Base-by-base conservation (phyloP, 2,113 vertebrate genomes). In the Pachycephala philippinensis region DNA sequence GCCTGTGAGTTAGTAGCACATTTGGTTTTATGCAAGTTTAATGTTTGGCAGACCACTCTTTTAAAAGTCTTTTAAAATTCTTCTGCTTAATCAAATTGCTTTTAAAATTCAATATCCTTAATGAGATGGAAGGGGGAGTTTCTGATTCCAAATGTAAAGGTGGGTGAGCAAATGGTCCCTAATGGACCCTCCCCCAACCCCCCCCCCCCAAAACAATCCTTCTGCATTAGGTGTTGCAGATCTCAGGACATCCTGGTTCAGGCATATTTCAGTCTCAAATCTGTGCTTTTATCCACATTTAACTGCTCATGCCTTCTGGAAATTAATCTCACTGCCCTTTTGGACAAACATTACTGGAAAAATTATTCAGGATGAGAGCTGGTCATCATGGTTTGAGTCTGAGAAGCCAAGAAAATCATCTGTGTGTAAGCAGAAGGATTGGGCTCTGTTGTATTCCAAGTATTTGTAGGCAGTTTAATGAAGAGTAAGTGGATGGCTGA, bases 361-460 rank as follows among this genome's bases (percentile, higher is more conserved):
- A 95, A 78, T 40, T 68, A 68, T 40, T 89, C 77, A 49, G 60
- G 42, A 92, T 47, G 86, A 87, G 75, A 95, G 54, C 80, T 86
- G 79, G 54, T 95, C 83, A 77, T 77, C 83, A 66, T 56, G 47
- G 35, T 35, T 82, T 44, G 77, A 84, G 49, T 60, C 64, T 44
- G 52, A 95, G 84, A 93, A 87, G 93, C 95, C 94, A 95, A 94
- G 77, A 92, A 97, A 94, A 95, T 94, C 72, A 87, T 84, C 56
- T 89, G 47, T 75, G 44, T 87, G 60, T 81, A 84, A 79, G 93
- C 69, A 95, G 75, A 87, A 91, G 72, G 65, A 84, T 72, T 91
- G 80, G 72, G 40, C 64, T 95, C 56, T 76, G 74, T 47, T 71
- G 53, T 78, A 75, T 40, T 90, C 84, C 74, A 92, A 21, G 28